phyloP scores from a whole-genome alignment of 2,797 vertebrate species.

The Falco peregrinus region DNA sequence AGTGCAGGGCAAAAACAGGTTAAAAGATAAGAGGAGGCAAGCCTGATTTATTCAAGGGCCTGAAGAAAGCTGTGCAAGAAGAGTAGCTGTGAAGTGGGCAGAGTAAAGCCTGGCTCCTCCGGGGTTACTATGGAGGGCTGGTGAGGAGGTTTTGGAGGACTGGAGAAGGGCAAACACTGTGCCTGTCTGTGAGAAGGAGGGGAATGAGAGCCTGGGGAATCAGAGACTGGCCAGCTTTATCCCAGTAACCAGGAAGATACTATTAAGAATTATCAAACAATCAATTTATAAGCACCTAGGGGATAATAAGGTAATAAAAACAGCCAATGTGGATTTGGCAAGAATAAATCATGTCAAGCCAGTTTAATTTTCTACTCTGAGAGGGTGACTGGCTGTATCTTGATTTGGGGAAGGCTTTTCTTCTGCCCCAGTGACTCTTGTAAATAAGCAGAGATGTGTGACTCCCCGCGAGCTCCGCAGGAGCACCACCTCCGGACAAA shows the following conservation, averaged over 20 bases:
- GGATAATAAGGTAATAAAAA: neutral
- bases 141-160: neutral
- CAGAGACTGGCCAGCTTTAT: neutral
- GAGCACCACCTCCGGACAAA: neutral
- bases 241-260: neutral
- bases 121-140: neutral
- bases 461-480: neutral
- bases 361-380: neutral
- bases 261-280: neutral
- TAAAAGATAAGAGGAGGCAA: neutral
- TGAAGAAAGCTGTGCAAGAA: neutral
- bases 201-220: neutral
- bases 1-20: neutral
- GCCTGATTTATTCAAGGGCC: neutral
- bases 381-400: rapidly evolving
- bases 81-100: neutral
- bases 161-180: neutral
- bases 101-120: neutral
- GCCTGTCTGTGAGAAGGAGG: neutral
- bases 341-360: neutral
- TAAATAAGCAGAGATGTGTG: neutral
- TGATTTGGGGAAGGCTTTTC: neutral
- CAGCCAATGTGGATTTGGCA: neutral
- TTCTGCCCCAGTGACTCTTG: neutral
- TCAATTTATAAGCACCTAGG: neutral